A percentile compares a stretch with the other conserved stretches of the same genome.
These are phyloP conservation scores for Lasioglossum calceatum DNA, from an alignment of 2,888 invertebrate species.

Conservation along the genomic window DNA sequence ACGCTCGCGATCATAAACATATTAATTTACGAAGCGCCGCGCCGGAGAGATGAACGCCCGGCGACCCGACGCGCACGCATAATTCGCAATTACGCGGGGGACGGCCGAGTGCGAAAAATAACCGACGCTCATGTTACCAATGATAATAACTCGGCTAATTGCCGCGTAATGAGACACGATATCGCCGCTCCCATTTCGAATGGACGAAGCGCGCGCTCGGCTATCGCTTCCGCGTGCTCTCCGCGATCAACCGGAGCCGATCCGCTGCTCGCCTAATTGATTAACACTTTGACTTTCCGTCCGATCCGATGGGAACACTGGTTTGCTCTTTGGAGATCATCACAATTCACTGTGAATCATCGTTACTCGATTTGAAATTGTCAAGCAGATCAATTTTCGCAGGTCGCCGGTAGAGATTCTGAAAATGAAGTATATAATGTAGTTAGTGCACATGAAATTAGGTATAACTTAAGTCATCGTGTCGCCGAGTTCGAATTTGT, in stretches of 20 bases:
- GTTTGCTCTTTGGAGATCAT: neutral
- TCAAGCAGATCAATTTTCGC: too few species aligned
- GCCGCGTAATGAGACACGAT: slow-evolving; percentile 32
- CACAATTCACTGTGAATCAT: neutral
- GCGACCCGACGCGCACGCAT: neutral
- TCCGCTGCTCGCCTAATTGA: neutral
- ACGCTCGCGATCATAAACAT: slow-evolving; percentile 57
- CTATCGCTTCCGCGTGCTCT: slow-evolving; percentile 39
- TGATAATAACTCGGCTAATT: slow-evolving; percentile 40
- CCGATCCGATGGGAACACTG: neutral
- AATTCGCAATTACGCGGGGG: slow-evolving; percentile 25
- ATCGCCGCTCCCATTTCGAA: slow-evolving; percentile 21
- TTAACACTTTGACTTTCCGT: neutral
- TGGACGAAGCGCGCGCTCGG: slow-evolving; percentile 1
- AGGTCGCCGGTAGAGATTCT: too few species aligned
- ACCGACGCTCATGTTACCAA: neutral
- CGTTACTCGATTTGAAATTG: too few species aligned
- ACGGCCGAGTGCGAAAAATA: slow-evolving; percentile 17
- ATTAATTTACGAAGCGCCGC: slow-evolving; percentile 60
- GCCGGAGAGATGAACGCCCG: slow-evolving; percentile 43
- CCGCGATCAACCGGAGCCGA: neutral
- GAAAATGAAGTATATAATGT: too few species aligned
- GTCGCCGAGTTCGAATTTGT: too few species aligned
- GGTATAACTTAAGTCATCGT: too few species aligned
- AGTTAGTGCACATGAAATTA: too few species aligned